A percentile compares a stretch with the other conserved stretches of the same genome.
phyloP scores from a whole-genome alignment of 1,140 invertebrate species.

The Halotydeus destructor region DNA sequence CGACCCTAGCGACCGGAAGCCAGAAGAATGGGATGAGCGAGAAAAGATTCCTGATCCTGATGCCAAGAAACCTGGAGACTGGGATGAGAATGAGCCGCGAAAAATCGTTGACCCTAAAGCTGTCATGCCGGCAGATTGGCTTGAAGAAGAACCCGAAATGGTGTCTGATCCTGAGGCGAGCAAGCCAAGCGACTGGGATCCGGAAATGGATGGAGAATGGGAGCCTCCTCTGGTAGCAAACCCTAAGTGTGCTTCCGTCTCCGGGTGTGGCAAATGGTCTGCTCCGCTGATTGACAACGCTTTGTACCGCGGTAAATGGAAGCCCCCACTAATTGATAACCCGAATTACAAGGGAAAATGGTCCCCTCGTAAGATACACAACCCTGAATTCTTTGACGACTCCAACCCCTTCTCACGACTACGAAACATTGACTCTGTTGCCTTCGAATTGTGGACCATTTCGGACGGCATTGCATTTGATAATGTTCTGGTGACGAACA shows the following conservation, averaged over 20 bases:
- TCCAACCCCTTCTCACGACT: constrained; percentile 62
- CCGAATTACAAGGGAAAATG: constrained; percentile 88
- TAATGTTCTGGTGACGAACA: constrained; percentile 80
- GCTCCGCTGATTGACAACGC: constrained; percentile 70
- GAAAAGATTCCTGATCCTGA: constrained; percentile 39
- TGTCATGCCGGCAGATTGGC: constrained; percentile 72
- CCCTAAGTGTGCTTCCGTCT: constrained; percentile 54
- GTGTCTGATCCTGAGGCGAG: constrained; percentile 66
- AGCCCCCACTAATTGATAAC: constrained; percentile 68
- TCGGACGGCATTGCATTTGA: constrained; percentile 81
- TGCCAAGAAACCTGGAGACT: constrained; percentile 62
- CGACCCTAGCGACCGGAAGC: constrained; percentile 73
- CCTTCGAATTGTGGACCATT: constrained; percentile 97
- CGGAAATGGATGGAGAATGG: constrained; percentile 96
- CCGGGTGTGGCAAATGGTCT: constrained; percentile 80
- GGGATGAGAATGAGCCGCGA: constrained; percentile 74
- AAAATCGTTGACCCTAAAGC: constrained; percentile 73
- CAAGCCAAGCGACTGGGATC: constrained; percentile 88
- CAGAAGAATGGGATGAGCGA: constrained; percentile 86
- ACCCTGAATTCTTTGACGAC: constrained; percentile 85
- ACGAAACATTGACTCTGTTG: constrained; percentile 59
- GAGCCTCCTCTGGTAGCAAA: constrained; percentile 75
- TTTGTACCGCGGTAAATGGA: constrained; percentile 78
- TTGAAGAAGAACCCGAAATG: constrained; percentile 71
- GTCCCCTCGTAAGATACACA: constrained; percentile 60